Evolutionary conservation across 2,113 vertebrate genomes (phyloP).

Genomic region (Isurus oxyrinchus): DNA sequence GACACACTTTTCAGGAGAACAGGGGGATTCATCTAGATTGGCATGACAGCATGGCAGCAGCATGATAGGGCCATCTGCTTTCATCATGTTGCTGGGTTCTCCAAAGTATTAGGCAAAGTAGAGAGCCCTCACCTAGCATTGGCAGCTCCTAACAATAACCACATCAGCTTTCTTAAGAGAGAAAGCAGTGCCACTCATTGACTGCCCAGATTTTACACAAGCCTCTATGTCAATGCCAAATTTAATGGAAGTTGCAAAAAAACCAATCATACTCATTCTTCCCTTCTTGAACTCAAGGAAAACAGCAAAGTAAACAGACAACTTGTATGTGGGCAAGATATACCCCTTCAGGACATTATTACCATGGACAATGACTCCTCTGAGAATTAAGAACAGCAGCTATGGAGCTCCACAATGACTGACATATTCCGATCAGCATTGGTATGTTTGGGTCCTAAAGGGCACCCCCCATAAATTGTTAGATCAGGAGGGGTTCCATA

Average conservation of each 20-base stretch:
- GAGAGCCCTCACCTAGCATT: background rate
- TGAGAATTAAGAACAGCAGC: background rate
- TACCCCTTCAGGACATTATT: background rate
- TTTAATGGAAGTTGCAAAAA: background rate
- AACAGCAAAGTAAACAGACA: background rate
- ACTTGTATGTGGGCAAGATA: background rate
- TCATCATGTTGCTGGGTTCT: background rate
- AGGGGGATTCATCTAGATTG: background rate
- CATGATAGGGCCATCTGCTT: background rate
- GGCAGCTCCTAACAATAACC: background rate
- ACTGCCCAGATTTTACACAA: background rate
- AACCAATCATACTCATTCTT: background rate
- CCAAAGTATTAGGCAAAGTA: background rate
- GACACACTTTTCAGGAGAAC: slow-evolving; percentile 22
- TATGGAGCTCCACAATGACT: background rate
- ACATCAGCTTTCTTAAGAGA: background rate
- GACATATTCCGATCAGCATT: background rate
- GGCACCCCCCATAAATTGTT: background rate
- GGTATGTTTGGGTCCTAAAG: background rate
- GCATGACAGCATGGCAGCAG: background rate
- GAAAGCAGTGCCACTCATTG: background rate
- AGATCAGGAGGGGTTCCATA: background rate
- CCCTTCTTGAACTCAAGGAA: background rate
- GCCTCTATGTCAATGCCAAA: background rate
- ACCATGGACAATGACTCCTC: background rate